Evolutionary conservation across 2,113 vertebrate genomes (phyloP).

Genomic region (Orthonyx spaldingii): DNA sequence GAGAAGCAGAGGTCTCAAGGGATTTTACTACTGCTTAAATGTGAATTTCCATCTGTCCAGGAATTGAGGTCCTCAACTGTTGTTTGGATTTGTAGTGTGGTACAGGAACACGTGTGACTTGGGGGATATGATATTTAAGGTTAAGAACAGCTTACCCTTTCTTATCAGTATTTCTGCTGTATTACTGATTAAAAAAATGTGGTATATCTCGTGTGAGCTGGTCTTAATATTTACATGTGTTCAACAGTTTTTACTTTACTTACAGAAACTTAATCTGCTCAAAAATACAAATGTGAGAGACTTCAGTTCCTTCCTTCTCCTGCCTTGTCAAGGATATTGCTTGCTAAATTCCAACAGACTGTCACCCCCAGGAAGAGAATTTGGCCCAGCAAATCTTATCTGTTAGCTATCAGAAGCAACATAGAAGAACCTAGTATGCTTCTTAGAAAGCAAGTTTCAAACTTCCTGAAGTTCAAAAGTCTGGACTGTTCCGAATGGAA

Average conservation of each 20-base stretch:
- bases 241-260: background rate
- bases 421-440: background rate
- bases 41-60: background rate
- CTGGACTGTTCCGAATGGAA: background rate
- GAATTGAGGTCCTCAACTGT: background rate
- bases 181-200: background rate
- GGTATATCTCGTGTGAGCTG: background rate
- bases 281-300: background rate
- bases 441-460: conserved; percentile 30
- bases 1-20: background rate
- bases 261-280: background rate
- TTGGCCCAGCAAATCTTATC: background rate
- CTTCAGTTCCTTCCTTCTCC: background rate
- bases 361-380: background rate
- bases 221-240: background rate
- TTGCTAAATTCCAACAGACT: background rate
- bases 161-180: background rate
- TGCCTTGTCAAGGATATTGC: background rate
- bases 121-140: background rate
- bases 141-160: background rate
- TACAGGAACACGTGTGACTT: background rate
- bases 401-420: background rate
- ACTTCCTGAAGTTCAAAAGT: background rate
- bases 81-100: background rate
- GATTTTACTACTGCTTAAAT: background rate